Evolutionary conservation across 1,140 invertebrate genomes (phyloP), one percentile per base, ranked within the genome.

Genomic region (Zophobas atratus): DNA sequence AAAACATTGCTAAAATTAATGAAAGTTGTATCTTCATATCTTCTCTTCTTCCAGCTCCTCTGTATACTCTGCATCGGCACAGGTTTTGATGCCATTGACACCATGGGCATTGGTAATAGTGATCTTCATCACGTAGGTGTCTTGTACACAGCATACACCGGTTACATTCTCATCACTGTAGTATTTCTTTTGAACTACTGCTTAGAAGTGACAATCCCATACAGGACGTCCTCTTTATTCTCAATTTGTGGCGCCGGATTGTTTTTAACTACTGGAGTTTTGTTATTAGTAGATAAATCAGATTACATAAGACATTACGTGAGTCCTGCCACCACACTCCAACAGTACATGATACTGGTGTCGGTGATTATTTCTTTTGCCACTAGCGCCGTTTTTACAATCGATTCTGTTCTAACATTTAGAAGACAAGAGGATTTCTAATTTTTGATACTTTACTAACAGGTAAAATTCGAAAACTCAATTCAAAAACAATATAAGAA

Each of bases 161-260:
- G 89, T 70, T 92, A 89, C 81, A 88, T 93, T 75, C 87, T 93
- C 71, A 90, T 93, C 81, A 92, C 91, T 74, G 82, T 87, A 0
- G 85, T 92, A 1, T 86, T 92, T 49, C 87, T 93, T 56, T 85
- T 91, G 43, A 88, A 89, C 1, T 87, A 91, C 51, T 80, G 91
- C 41, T 81, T 91, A n/a, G 90, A 91, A 0, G 92, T 93, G 81
- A 86, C 88, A 6, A 87, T 91, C n/a, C 92, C 92, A 8, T 92
- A 90, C 86, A 88, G 88, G 86, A 92, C 91, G 70, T 88, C 90
- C 2, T 84, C 91, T 33, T 85, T 90, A 35, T 92, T 92, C 81
- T 89, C 91, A 0, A 83, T 89, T 1, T 80, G 90, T 1, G 91
- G 90, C 1, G 88, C 89, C 39, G 86, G 91, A 32, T 86, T 93